These are phyloP conservation scores for Mobula hypostoma DNA, from an alignment of 2,113 vertebrate species.

Conservation along the genomic window DNA sequence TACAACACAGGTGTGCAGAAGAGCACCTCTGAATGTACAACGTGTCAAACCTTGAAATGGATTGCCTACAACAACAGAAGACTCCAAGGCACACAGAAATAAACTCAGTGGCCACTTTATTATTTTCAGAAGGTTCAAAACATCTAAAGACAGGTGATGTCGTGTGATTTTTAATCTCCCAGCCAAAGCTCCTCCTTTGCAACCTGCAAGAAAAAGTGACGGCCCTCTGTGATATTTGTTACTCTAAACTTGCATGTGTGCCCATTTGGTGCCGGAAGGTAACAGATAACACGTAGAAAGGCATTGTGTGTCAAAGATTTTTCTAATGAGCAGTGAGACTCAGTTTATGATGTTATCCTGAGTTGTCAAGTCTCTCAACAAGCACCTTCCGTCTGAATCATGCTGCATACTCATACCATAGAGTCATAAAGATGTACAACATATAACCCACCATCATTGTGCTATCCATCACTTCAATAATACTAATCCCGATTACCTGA, in stretches of 20 bases:
- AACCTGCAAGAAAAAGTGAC: too few relatives aligned
- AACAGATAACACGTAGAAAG: slow-evolving; percentile 16
- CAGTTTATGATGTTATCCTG: slow-evolving; percentile 5
- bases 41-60: too few relatives aligned
- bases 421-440: too few relatives aligned
- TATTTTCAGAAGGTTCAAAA: background rate
- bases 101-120: too few relatives aligned
- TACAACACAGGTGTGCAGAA: too few relatives aligned
- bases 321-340: background rate
- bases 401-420: background rate
- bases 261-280: background rate
- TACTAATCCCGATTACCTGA: too few relatives aligned
- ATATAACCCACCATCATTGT: too few relatives aligned
- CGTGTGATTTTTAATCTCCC: background rate
- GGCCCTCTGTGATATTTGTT: background rate
- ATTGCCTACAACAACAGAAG: too few relatives aligned
- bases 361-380: background rate
- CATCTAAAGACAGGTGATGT: background rate
- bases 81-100: too few relatives aligned
- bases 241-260: background rate
- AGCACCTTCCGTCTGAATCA: background rate
- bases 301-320: background rate
- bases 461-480: too few relatives aligned
- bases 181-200: background rate
- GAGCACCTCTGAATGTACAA: too few relatives aligned